Conservation (phyloP, 2,797 vertebrate species). For the Falco naumanni region DNA sequence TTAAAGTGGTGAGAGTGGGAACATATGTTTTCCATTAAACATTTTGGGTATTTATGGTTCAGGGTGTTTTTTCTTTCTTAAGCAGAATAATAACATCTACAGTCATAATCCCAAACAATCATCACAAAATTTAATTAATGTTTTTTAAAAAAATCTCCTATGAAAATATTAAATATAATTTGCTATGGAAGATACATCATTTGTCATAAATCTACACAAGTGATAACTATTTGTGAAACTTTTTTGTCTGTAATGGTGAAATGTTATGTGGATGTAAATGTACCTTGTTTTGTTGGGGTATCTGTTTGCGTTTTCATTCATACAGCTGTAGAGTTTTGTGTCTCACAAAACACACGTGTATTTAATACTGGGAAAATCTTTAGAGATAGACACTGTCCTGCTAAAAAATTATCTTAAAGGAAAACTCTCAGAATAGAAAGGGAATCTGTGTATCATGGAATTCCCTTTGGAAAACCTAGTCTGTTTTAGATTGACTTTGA, state of each 20-base stretch:
- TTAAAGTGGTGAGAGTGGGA: not conserved
- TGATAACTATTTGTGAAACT: not conserved
- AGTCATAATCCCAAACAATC: not conserved
- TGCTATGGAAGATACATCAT: not conserved
- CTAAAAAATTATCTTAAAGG: not conserved
- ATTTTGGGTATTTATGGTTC: not conserved
- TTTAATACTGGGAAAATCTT: not conserved
- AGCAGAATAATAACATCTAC: not conserved
- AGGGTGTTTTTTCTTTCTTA: not conserved
- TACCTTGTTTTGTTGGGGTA: not conserved
- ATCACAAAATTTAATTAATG: not conserved
- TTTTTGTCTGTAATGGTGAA: not conserved
- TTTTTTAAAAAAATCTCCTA: not conserved
- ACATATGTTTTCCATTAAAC: not conserved
- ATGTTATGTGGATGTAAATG: not conserved
- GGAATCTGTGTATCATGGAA: not conserved
- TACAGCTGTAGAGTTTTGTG: not conserved
- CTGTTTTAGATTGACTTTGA: slow-evolving; percentile 31
- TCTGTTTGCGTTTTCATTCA: not conserved
- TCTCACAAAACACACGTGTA: not conserved
- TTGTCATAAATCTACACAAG: not conserved
- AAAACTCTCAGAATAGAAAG: not conserved
- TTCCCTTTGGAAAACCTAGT: slow-evolving; percentile 25
- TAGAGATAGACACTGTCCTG: not conserved
- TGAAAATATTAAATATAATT: not conserved